phyloP scores from a whole-genome alignment of 2,113 vertebrate species.

The Gadus chalcogrammus region DNA sequence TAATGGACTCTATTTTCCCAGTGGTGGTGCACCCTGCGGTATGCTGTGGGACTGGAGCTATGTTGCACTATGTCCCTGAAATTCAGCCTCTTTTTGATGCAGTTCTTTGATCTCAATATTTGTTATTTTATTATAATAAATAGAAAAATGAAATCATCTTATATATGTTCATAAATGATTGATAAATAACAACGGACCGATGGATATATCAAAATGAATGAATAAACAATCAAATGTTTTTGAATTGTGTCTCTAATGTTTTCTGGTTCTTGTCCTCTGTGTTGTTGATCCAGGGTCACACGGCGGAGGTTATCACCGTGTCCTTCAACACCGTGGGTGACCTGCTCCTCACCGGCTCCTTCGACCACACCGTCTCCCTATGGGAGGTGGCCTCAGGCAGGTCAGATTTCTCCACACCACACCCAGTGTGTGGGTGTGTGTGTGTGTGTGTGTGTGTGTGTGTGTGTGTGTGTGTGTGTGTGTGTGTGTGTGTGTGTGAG shows the following conservation, averaged over 20 bases:
- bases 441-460: not conserved
- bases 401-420: constrained; percentile 61
- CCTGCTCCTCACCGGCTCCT: constrained; percentile 89
- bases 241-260: not conserved
- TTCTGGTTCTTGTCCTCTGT: not conserved
- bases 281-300: constrained; percentile 78
- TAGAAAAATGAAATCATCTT: too few species aligned
- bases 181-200: too few species aligned
- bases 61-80: too few species aligned
- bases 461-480: constrained; percentile 3
- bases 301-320: constrained; percentile 86
- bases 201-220: too few species aligned
- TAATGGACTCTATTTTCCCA: constrained; percentile 19
- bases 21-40: too few species aligned
- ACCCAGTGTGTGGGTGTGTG: constrained; percentile 3
- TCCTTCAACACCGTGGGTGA: constrained; percentile 86
- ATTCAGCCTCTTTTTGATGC: too few species aligned
- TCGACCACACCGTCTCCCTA: constrained; percentile 84
- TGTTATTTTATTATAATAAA: too few species aligned
- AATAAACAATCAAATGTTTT: not conserved
- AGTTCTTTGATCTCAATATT: too few species aligned
- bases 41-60: too few species aligned
- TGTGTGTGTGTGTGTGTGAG: not conserved
- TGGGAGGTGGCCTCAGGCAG: constrained; percentile 90
- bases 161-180: too few species aligned